A percentile compares a stretch with the other conserved stretches of the same genome.
phyloP scores from a whole-genome alignment of 2,797 vertebrate genomes.

The Lepus oiostolus region DNA sequence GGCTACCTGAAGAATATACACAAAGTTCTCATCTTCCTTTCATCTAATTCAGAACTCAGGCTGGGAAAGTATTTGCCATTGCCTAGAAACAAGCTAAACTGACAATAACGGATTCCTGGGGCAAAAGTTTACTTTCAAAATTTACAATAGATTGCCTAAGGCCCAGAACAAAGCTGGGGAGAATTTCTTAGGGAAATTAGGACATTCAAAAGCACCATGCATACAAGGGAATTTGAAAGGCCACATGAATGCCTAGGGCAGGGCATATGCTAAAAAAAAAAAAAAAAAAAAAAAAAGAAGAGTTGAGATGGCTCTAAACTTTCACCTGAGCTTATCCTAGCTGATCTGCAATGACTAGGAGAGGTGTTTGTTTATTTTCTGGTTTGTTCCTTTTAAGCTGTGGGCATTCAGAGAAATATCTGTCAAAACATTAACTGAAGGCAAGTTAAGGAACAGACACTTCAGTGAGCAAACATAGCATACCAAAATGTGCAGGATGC shows the following conservation, averaged over 20 bases:
- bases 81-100: slow-evolving; percentile 45
- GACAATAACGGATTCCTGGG: neutral
- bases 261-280: neutral
- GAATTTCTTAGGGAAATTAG: slow-evolving; percentile 37
- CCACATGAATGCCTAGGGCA: neutral
- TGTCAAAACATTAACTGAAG: slow-evolving; percentile 51
- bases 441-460: slow-evolving; percentile 23
- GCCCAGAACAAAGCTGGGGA: neutral
- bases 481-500: slow-evolving; percentile 2
- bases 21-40: neutral
- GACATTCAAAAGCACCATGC: slow-evolving; percentile 36
- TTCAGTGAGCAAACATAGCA: neutral
- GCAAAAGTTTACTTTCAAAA: slow-evolving; percentile 58
- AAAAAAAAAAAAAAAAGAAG: neutral
- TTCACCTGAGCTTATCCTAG: neutral
- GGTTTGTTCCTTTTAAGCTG: slow-evolving; percentile 44
- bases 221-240: slow-evolving; percentile 35
- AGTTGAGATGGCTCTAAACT: neutral
- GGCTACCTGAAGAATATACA: neutral
- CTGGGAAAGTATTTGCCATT: neutral
- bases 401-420: neutral
- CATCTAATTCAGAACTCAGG: slow-evolving; percentile 7
- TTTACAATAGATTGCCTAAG: slow-evolving; percentile 25
- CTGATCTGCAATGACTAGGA: neutral
- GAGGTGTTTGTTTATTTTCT: neutral